Evolutionary conservation across 2,797 vertebrate genomes (phyloP).

Genomic region (Apogon hyalosoma): DNA sequence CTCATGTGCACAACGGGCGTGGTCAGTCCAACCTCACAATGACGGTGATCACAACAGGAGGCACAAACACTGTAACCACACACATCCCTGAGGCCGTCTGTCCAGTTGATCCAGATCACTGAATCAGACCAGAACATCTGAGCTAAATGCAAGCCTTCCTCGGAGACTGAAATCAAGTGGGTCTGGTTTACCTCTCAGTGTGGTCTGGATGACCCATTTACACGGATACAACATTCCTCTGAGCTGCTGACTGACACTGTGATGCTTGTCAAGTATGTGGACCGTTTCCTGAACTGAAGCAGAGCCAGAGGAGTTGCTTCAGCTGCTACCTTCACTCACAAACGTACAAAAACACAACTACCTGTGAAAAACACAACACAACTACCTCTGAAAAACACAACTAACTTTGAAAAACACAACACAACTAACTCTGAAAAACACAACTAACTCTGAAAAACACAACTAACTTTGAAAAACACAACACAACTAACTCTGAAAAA

Average conservation of each 20-base stretch:
- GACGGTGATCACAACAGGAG: too few species aligned
- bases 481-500: too few species aligned
- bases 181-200: constrained; percentile 29
- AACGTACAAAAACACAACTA: neutral
- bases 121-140: too few species aligned
- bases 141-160: too few species aligned
- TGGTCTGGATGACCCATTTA: constrained; percentile 67
- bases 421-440: too few species aligned
- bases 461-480: too few species aligned
- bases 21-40: constrained; percentile 36
- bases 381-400: too few species aligned
- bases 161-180: too few species aligned
- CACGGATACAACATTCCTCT: constrained; percentile 68
- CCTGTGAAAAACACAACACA: constrained; percentile 9
- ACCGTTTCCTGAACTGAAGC: constrained; percentile 73
- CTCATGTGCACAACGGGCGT: constrained; percentile 53
- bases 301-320: constrained; percentile 42
- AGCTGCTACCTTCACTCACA: constrained; percentile 14
- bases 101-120: too few species aligned
- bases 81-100: neutral
- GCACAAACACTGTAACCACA: constrained; percentile 55
- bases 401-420: too few species aligned
- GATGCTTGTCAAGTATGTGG: constrained; percentile 77
- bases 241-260: constrained; percentile 65
- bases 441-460: too few species aligned